Evolutionary conservation across 2,113 vertebrate genomes (phyloP).

Genomic region (Fulmarus glacialis): DNA sequence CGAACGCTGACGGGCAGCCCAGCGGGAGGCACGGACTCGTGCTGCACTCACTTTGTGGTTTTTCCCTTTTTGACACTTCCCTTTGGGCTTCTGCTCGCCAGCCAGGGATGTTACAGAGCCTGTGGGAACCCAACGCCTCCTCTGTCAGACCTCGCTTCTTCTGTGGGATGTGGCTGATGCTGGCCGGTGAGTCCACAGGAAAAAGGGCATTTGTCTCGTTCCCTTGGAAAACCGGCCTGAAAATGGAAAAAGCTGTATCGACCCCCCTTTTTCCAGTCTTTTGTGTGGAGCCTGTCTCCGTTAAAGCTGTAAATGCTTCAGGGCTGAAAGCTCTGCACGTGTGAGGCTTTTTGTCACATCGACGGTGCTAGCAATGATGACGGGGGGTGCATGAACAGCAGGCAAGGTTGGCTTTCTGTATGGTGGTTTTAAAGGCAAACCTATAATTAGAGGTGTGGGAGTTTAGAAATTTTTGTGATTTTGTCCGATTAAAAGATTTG

Average conservation of each 20-base stretch:
- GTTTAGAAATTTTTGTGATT: neutral
- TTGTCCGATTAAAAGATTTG: neutral
- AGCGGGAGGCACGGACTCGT: fast-evolving
- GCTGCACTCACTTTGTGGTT: fast-evolving
- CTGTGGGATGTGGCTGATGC: neutral
- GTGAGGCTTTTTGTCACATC: neutral
- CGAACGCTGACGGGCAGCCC: fast-evolving
- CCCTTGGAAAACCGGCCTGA: neutral
- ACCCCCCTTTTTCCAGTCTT: neutral
- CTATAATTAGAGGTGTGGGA: neutral
- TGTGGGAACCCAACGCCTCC: neutral
- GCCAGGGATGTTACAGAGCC: neutral
- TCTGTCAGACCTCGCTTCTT: neutral
- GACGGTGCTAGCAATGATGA: fast-evolving
- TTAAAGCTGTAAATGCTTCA: neutral
- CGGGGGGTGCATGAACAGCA: neutral
- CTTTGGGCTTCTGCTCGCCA: neutral
- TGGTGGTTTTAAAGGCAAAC: neutral
- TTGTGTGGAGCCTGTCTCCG: neutral
- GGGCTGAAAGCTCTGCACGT: neutral
- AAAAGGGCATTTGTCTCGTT: neutral
- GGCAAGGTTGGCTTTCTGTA: neutral
- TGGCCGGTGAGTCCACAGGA: neutral
- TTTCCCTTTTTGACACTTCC: neutral
- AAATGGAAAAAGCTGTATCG: neutral